Evolutionary conservation across 2,797 vertebrate species (phyloP).

Genomic region (Chanos chanos): DNA sequence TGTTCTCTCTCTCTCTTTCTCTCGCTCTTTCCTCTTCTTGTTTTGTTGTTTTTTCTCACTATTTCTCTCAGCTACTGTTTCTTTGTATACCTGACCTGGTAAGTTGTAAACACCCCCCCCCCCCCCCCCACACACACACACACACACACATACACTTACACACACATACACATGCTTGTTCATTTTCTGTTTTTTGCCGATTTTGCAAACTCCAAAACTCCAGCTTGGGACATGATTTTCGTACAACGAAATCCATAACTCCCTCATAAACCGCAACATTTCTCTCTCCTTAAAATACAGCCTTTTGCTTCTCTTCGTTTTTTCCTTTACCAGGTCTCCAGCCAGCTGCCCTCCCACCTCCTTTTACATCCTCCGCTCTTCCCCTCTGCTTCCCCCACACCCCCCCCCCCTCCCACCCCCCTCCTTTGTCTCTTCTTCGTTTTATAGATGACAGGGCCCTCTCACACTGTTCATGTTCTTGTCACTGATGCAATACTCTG

Average conservation of each 20-base stretch:
- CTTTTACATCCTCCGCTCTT: not conserved
- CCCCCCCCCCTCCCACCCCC: not conserved
- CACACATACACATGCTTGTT: not conserved
- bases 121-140: no score
- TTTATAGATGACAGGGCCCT: no score
- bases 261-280: no score
- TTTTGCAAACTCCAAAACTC: no score
- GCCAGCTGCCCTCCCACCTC: not conserved
- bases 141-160: not conserved
- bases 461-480: no score
- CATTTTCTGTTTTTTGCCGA: no score
- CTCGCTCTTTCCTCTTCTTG: constrained; percentile 32
- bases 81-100: constrained; percentile 9
- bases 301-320: not conserved
- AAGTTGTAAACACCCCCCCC: no score
- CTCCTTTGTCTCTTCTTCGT: not conserved
- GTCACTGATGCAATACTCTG: no score
- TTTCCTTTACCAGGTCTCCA: not conserved
- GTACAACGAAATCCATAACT: no score
- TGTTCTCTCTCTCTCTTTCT: constrained; percentile 30
- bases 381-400: not conserved
- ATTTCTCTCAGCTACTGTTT: not conserved
- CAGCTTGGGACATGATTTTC: no score
- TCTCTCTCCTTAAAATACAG: not conserved
- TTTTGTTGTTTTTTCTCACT: constrained; percentile 4